These are phyloP conservation scores for Aphelocoma coerulescens DNA, from an alignment of 2,113 vertebrate genomes.

Conservation along the genomic window DNA sequence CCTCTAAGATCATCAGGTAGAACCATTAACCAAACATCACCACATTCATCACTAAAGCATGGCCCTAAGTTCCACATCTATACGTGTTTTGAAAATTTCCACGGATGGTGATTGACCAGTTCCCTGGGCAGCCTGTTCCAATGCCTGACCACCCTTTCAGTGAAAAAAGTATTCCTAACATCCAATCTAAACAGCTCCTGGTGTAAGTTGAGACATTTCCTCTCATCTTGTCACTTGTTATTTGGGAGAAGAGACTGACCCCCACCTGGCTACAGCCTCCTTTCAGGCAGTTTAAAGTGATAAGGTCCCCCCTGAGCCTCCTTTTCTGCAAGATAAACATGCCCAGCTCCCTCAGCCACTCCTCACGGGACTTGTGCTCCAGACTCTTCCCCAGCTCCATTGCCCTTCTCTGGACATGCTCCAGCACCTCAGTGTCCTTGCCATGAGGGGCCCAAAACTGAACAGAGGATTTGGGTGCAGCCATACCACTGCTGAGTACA, in stretches of 20 bases:
- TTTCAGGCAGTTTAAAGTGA: background rate
- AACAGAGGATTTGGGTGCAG: rapidly evolving
- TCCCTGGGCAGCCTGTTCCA: background rate
- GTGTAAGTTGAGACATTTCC: background rate
- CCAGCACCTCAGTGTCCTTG: background rate
- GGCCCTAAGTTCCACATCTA: background rate
- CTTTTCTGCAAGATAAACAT: background rate
- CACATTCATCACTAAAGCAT: background rate
- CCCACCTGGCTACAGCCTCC: background rate
- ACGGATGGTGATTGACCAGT: background rate
- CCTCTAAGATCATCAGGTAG: background rate
- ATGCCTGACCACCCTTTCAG: background rate
- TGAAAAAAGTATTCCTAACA: background rate
- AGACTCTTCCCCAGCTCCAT: rapidly evolving
- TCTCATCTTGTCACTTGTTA: background rate
- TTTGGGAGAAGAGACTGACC: background rate
- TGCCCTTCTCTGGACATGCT: background rate
- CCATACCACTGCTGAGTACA: too few species aligned
- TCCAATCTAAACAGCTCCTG: background rate
- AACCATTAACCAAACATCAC: background rate
- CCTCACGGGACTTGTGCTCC: background rate
- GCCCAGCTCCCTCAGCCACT: background rate
- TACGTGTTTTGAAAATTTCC: background rate
- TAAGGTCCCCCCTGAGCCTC: background rate
- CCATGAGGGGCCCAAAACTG: background rate